These are phyloP conservation scores for Pogonomyrmex californicus DNA, from an alignment of 1,140 invertebrate species.

Conservation along the genomic window DNA sequence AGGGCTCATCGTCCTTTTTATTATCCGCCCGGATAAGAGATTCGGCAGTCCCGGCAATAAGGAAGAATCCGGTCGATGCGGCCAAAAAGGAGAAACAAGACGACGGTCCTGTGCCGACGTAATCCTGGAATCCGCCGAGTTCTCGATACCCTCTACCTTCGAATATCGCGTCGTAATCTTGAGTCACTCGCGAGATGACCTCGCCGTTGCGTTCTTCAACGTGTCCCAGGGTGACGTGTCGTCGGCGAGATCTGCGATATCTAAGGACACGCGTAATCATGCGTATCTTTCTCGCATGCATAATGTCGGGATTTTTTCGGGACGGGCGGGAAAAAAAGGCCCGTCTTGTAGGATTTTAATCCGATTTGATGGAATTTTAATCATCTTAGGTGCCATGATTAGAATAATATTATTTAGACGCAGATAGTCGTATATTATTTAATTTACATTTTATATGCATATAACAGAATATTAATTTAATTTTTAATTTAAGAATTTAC, in stretches of 20 bases:
- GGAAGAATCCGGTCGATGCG: slow-evolving; percentile 67
- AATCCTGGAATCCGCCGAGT: slow-evolving; percentile 70
- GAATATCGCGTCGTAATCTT: slow-evolving; percentile 38
- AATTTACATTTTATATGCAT: background rate
- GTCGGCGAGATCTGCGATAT: slow-evolving; percentile 12
- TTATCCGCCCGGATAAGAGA: slow-evolving; percentile 65
- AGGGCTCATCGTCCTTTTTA: slow-evolving; percentile 75
- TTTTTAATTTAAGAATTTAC: background rate
- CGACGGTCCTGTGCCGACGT: slow-evolving; percentile 61
- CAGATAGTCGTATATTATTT: slow-evolving; percentile 5
- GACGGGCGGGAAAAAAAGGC: background rate
- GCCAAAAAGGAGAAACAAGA: slow-evolving; percentile 7
- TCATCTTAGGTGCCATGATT: background rate
- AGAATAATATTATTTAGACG: background rate
- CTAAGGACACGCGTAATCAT: slow-evolving; percentile 27
- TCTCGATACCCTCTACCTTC: background rate
- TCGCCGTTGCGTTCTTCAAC: slow-evolving; percentile 52
- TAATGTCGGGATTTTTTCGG: background rate
- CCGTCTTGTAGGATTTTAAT: background rate
- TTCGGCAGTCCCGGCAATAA: slow-evolving; percentile 63
- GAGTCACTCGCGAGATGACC: slow-evolving; percentile 67
- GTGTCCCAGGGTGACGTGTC: background rate
- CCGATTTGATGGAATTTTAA: slow-evolving; percentile 40
- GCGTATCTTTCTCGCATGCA: slow-evolving; percentile 9
- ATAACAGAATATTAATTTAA: background rate